Evolutionary conservation across 2,888 invertebrate species (phyloP).

Genomic region (Diarsia rubi): DNA sequence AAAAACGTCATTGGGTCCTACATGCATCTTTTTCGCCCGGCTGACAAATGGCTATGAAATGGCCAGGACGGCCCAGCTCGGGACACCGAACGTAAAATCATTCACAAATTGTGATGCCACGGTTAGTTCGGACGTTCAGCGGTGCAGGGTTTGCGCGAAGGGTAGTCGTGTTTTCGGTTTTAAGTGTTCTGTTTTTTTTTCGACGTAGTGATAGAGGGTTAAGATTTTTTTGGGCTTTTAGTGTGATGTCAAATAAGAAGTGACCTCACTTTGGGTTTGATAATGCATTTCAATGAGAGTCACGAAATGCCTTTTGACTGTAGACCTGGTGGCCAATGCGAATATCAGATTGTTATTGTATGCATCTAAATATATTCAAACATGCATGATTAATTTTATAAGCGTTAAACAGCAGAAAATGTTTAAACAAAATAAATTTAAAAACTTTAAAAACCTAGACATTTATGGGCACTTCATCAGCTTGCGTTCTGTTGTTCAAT

Average conservation of each 20-base stretch:
- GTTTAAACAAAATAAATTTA: not conserved
- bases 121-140: conserved; percentile 73
- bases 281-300: not conserved
- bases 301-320: not conserved
- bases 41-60: conserved; percentile 90
- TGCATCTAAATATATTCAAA: not conserved
- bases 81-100: conserved; percentile 87
- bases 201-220: conserved; percentile 26
- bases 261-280: not conserved
- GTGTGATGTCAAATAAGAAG: conserved; percentile 8
- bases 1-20: conserved; percentile 75
- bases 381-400: not conserved
- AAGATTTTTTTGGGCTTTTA: conserved; percentile 44
- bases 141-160: conserved; percentile 66
- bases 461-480: not conserved
- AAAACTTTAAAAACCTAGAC: not conserved
- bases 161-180: conserved; percentile 49
- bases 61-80: conserved; percentile 80
- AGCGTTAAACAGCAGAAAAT: not conserved
- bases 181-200: conserved; percentile 33
- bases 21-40: conserved; percentile 89
- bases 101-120: conserved; percentile 88
- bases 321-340: not conserved
- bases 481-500: not conserved
- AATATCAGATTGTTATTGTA: not conserved